Evolutionary conservation across 2,797 vertebrate species (phyloP).

Genomic region (Allobates femoralis): DNA sequence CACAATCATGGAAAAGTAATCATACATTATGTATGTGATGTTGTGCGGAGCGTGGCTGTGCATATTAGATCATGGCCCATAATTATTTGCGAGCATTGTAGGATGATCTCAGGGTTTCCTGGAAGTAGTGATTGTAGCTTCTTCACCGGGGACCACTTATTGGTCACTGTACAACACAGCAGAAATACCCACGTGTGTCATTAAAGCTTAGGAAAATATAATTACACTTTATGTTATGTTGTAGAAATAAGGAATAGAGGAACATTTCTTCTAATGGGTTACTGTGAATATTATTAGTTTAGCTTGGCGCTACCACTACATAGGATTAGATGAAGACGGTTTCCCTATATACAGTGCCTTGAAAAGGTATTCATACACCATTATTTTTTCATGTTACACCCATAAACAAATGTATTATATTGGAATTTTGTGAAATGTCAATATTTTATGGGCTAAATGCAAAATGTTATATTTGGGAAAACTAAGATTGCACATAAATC

Average conservation of each 20-base stretch:
- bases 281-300: not conserved
- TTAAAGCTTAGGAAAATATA: not conserved
- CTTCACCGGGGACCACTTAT: slow-evolving; percentile 26
- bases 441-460: too few species aligned
- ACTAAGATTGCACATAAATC: too few species aligned
- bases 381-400: too few species aligned
- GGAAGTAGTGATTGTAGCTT: slow-evolving; percentile 12
- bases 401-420: too few species aligned
- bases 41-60: not conserved
- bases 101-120: slow-evolving; percentile 46
- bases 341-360: too few species aligned
- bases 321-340: not conserved
- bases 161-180: slow-evolving; percentile 1
- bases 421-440: too few species aligned
- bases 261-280: not conserved
- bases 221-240: not conserved
- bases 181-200: not conserved
- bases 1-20: not conserved
- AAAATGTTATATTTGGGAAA: too few species aligned
- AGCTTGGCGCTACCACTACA: not conserved
- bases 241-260: not conserved
- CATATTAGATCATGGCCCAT: slow-evolving; percentile 32
- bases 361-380: too few species aligned
- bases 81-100: not conserved
- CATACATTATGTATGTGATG: slow-evolving; percentile 48